A percentile compares a stretch with the other conserved stretches of the same genome.
Conservation (phyloP, 1,140 invertebrate genomes). For the Calliphora vicina region DNA sequence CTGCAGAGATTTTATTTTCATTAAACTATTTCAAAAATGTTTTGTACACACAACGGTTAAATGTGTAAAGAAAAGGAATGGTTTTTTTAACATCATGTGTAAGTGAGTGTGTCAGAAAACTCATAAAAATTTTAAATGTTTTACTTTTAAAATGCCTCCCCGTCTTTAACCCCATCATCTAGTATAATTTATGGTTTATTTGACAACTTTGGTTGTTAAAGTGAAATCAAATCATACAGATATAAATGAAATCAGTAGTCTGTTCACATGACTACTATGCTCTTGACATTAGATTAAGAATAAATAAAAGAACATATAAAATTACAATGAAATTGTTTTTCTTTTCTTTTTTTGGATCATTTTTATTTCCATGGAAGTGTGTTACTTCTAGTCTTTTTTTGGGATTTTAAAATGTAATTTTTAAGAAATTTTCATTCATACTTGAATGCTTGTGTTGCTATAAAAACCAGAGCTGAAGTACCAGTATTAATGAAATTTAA, state of each 20-base stretch:
- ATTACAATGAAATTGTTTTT: background rate
- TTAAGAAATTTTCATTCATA: background rate
- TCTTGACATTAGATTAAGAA: background rate
- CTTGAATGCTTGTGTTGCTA: background rate
- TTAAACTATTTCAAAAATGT: background rate
- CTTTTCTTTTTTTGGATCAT: background rate
- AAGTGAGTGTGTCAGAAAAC: background rate
- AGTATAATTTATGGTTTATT: constrained; percentile 7
- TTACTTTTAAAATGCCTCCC: background rate
- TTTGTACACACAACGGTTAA: background rate
- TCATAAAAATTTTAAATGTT: constrained; percentile 1
- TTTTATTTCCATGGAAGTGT: background rate
- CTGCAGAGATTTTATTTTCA: background rate
- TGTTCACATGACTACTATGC: background rate
- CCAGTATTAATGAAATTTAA: background rate
- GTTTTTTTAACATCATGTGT: background rate
- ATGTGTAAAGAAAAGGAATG: background rate
- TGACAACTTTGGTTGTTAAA: background rate
- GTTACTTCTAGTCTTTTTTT: background rate
- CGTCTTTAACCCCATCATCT: background rate
- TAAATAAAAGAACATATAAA: background rate
- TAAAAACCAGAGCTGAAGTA: background rate
- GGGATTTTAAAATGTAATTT: background rate
- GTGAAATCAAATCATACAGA: background rate
- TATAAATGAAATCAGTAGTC: background rate